These are phyloP conservation scores for Tiliqua scincoides DNA, from an alignment of 2,113 vertebrate genomes.

Conservation along the genomic window DNA sequence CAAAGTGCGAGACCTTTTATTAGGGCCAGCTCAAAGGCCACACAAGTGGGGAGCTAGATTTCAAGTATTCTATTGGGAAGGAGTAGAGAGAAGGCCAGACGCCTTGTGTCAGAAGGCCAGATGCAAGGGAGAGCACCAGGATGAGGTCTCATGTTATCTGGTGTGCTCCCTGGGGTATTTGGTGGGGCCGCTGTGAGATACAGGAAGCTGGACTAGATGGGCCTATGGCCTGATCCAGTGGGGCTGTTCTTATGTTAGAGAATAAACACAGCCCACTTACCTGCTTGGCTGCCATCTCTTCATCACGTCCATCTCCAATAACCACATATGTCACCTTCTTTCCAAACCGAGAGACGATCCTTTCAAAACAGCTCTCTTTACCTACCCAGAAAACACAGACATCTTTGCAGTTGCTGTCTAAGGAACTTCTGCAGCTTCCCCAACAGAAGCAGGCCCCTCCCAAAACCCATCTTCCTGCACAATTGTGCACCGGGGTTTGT, in stretches of 20 bases:
- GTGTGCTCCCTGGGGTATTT: too few relatives aligned
- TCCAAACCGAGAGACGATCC: conserved; percentile 94
- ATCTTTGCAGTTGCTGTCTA: not conserved
- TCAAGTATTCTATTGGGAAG: too few relatives aligned
- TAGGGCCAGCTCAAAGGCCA: too few relatives aligned
- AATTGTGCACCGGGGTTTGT: not conserved
- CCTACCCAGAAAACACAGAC: conserved; percentile 73
- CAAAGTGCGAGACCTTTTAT: not conserved
- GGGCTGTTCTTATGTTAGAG: too few relatives aligned
- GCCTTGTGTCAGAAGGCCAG: too few relatives aligned
- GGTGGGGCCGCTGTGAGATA: too few relatives aligned
- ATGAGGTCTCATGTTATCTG: too few relatives aligned
- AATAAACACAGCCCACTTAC: conserved; percentile 66
- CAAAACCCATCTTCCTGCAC: not conserved
- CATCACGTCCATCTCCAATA: conserved; percentile 95
- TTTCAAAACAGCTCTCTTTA: conserved; percentile 98
- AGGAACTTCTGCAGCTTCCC: not conserved
- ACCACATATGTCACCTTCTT: conserved; percentile 99
- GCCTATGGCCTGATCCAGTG: too few relatives aligned
- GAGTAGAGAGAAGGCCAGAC: too few relatives aligned
- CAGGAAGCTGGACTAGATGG: too few relatives aligned
- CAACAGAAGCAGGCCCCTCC: not conserved
- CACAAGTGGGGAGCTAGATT: too few relatives aligned
- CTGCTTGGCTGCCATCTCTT: conserved; percentile 99
- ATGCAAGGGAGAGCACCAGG: too few relatives aligned